Evolutionary conservation across 2,113 vertebrate species (phyloP).

Genomic region (Pseudopodoces humilis): DNA sequence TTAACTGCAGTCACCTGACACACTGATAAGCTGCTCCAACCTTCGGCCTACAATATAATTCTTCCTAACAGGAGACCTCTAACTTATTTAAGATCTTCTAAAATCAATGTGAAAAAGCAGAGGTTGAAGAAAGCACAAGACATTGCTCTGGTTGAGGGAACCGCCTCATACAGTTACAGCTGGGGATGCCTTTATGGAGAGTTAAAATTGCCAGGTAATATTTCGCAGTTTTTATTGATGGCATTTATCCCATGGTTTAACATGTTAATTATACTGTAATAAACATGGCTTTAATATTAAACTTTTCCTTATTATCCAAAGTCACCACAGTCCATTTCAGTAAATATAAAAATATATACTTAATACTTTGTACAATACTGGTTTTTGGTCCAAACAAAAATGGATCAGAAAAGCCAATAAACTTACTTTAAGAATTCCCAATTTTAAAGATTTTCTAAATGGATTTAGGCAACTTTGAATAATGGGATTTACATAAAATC

Average conservation of each 20-base stretch:
- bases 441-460: constrained; percentile 99
- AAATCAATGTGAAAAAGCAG: background rate
- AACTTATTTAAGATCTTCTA: background rate
- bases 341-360: constrained; percentile 99
- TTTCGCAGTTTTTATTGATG: constrained; percentile 97
- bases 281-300: constrained; percentile 99
- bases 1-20: background rate
- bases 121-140: rapidly evolving
- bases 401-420: constrained; percentile 99
- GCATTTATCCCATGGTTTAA: constrained; percentile 98
- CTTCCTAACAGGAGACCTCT: background rate
- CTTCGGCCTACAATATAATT: background rate
- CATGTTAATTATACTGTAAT: constrained; percentile 99
- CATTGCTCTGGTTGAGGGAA: rapidly evolving
- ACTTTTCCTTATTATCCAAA: constrained; percentile 99
- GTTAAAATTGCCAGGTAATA: constrained; percentile 64
- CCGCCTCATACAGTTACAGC: background rate
- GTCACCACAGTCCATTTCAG: constrained; percentile 99
- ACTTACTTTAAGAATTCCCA: constrained; percentile 98
- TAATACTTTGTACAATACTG: constrained; percentile 99
- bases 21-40: rapidly evolving
- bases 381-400: constrained; percentile 99
- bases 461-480: constrained; percentile 99
- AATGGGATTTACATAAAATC: constrained; percentile 99
- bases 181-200: background rate